phyloP scores from a whole-genome alignment of 2,113 vertebrate genomes.

The Cyrtonyx montezumae region DNA sequence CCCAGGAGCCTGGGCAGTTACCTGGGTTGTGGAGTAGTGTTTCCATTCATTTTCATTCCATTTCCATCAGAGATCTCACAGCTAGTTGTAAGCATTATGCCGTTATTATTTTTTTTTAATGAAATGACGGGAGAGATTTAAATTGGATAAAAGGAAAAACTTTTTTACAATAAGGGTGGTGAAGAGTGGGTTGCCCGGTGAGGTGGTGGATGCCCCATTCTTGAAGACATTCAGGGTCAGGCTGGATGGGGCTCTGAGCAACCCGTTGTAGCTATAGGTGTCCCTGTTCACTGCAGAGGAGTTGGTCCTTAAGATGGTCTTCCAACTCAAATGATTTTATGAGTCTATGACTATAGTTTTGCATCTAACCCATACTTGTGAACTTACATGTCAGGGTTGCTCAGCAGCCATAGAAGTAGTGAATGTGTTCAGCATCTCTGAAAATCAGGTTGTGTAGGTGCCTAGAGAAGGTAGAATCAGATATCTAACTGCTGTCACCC shows the following conservation, averaged over 20 bases:
- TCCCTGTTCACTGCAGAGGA: no score
- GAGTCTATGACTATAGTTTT: neutral
- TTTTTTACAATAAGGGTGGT: no score
- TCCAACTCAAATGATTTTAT: no score
- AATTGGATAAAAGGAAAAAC: no score
- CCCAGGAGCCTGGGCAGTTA: neutral
- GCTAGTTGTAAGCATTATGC: neutral
- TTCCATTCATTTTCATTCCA: neutral
- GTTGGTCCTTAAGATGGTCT: no score
- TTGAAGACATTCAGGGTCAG: no score
- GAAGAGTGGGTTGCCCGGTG: no score
- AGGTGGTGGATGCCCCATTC: no score
- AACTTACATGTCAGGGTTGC: constrained; percentile 3
- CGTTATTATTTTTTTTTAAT: neutral
- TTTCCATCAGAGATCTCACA: neutral
- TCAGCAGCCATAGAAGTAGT: neutral
- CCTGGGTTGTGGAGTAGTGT: neutral
- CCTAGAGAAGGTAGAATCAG: neutral
- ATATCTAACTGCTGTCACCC: neutral
- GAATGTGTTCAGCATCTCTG: neutral
- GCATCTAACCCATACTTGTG: neutral
- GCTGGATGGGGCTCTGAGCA: no score
- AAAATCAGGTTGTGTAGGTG: neutral
- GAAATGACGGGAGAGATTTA: neutral
- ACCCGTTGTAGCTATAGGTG: no score